A percentile compares a stretch with the other conserved stretches of the same genome.
phyloP scores from a whole-genome alignment of 2,888 invertebrate species.

The Melieria crassipennis region DNA sequence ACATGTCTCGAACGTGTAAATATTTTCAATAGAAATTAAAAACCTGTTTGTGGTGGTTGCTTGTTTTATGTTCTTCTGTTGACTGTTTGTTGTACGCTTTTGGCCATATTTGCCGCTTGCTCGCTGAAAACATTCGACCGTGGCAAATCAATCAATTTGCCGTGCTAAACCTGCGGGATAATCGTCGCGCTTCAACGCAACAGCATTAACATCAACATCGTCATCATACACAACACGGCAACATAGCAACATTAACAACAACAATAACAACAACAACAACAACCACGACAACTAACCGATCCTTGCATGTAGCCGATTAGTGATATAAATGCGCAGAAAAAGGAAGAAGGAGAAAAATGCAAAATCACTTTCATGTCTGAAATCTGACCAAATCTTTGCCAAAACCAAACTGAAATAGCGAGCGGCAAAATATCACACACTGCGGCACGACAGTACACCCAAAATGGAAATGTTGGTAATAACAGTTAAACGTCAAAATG shows the following conservation, averaged over 20 bases:
- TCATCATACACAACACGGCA: background rate
- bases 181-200: conserved; percentile 47
- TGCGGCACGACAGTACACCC: too few relatives aligned
- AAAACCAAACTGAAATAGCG: too few relatives aligned
- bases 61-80: background rate
- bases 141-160: conserved; percentile 61
- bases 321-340: too few relatives aligned
- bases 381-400: too few relatives aligned
- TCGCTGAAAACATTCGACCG: conserved; percentile 45
- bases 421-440: too few relatives aligned
- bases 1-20: background rate
- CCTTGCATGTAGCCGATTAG: too few relatives aligned
- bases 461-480: too few relatives aligned
- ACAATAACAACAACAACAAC: background rate
- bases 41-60: conserved; percentile 12
- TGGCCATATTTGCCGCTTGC: conserved; percentile 21
- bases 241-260: background rate
- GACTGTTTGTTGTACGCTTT: conserved; percentile 8
- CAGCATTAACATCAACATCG: conserved; percentile 46
- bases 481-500: too few relatives aligned
- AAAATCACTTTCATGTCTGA: too few relatives aligned
- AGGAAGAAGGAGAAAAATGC: too few relatives aligned
- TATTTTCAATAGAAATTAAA: background rate
- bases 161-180: conserved; percentile 51
- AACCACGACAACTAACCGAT: too few relatives aligned